Evolutionary conservation across 2,797 vertebrate species (phyloP), one percentile per base, ranked within the genome.

Genomic region (Helostoma temminkii): DNA sequence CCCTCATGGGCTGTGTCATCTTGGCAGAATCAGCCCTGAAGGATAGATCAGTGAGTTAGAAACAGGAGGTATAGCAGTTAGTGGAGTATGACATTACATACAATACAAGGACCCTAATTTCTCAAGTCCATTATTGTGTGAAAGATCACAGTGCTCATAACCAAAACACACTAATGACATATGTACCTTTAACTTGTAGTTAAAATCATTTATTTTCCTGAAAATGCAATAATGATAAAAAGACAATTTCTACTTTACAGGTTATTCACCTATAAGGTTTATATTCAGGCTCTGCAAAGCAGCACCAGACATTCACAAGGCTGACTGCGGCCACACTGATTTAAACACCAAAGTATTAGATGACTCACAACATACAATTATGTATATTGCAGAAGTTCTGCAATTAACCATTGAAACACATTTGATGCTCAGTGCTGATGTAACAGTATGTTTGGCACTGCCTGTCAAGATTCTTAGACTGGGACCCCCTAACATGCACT

Each of bases 1-100:
- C 95, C 74, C 94, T 91, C 94, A 95, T 92, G 84, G 95, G 94
- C 88, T 96, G 95, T 5, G 93, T 95, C 95, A 97, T 96, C 90
- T 96, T 97, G 80, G 95, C 92, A 22, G 95, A 93, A 66, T 96
- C 95, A 25, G 94, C 95, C 95, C 96, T 98, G 81, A 25, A 66
- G 61, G 52, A 81, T 61, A 83, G 57, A 82, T 9, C 41, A 37
- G 43, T 28, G 61, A 36, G 50, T 42, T n/a, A 54, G 59, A 58
- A 67, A 69, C 12, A 57, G 15, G 24, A 63, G 50, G 48, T 49
- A 32, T 2, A 32, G 58, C 28, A 8, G 54, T 42, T 32, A 59
- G 19, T 12, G 19, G 11, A 61, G 42, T 42, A 11, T 26, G 25
- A 64, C 22, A n/a, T 65, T 62, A 80, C 21, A 47, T 37, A 26